Conservation (phyloP, 2,113 vertebrate species). For the Thymallus thymallus region DNA sequence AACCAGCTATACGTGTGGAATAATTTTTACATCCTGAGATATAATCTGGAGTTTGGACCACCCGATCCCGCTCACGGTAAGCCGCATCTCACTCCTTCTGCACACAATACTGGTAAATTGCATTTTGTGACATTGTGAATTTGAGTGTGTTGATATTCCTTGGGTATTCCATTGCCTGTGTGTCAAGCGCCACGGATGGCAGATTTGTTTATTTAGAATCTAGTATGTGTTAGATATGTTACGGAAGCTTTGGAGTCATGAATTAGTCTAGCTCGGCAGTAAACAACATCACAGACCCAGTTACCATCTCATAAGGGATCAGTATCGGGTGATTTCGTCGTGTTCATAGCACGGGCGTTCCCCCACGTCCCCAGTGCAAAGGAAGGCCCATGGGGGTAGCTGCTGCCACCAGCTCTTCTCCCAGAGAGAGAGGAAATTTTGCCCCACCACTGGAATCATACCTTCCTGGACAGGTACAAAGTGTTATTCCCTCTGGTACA, state of each 20-base stretch:
- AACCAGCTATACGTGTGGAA: slow-evolving; percentile 99
- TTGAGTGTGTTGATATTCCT: slow-evolving; percentile 50
- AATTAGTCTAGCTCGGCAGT: slow-evolving; percentile 46
- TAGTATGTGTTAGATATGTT: slow-evolving; percentile 70
- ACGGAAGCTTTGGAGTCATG: slow-evolving; percentile 59
- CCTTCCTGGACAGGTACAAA: slow-evolving; percentile 73
- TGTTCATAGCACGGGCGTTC: slow-evolving; percentile 62
- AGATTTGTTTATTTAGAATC: slow-evolving; percentile 75
- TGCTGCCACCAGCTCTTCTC: slow-evolving; percentile 46
- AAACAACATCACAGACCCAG: slow-evolving; percentile 73
- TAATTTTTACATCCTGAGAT: slow-evolving; percentile 98
- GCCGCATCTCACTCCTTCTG: slow-evolving; percentile 32
- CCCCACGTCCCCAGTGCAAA: slow-evolving; percentile 48
- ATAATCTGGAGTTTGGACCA: slow-evolving; percentile 93
- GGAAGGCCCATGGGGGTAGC: slow-evolving; percentile 50
- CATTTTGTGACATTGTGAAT: slow-evolving; percentile 29
- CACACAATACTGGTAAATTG: slow-evolving; percentile 39
- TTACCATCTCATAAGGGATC: slow-evolving; percentile 72
- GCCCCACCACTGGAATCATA: slow-evolving; percentile 61
- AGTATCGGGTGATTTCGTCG: slow-evolving; percentile 62
- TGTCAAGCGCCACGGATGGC: slow-evolving; percentile 63
- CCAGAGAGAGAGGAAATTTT: slow-evolving; percentile 37
- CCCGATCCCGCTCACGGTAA: slow-evolving; percentile 97
- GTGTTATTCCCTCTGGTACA: slow-evolving; percentile 53
- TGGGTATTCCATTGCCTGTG: slow-evolving; percentile 45